Conservation (phyloP, 2,113 vertebrate species). For the Callionymus lyra region DNA sequence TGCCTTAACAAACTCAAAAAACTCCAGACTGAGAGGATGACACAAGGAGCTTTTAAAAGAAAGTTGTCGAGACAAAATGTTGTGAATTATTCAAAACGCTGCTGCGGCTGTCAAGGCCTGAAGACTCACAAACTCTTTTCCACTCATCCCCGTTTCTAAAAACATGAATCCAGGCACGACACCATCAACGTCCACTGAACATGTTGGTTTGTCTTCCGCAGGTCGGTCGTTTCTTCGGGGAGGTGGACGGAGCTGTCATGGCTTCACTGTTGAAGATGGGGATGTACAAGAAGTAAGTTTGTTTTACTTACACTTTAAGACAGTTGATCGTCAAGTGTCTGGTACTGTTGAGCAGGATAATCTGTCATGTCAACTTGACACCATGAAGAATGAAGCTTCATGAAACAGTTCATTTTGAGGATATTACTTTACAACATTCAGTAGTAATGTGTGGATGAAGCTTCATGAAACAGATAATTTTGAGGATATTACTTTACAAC, state of each 20-base stretch:
- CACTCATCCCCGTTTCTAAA: no score
- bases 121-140: neutral
- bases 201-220: constrained; percentile 29
- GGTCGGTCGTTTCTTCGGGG: constrained; percentile 87
- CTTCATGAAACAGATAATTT: no score
- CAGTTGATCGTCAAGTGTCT: no score
- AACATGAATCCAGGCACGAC: no score
- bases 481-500: no score
- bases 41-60: constrained; percentile 19
- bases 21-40: constrained; percentile 13
- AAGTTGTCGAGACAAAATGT: constrained; percentile 32
- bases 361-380: no score
- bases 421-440: no score
- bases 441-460: no score
- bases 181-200: neutral
- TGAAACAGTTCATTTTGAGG: no score
- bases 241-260: constrained; percentile 86
- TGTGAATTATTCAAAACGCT: constrained; percentile 41
- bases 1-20: no score
- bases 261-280: constrained; percentile 82
- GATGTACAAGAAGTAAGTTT: constrained; percentile 77
- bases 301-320: neutral
- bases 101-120: constrained; percentile 9
- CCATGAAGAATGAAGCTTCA: no score
- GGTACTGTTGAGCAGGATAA: no score